Conservation (phyloP, 2,888 invertebrate genomes). For the Acleris cristana region DNA sequence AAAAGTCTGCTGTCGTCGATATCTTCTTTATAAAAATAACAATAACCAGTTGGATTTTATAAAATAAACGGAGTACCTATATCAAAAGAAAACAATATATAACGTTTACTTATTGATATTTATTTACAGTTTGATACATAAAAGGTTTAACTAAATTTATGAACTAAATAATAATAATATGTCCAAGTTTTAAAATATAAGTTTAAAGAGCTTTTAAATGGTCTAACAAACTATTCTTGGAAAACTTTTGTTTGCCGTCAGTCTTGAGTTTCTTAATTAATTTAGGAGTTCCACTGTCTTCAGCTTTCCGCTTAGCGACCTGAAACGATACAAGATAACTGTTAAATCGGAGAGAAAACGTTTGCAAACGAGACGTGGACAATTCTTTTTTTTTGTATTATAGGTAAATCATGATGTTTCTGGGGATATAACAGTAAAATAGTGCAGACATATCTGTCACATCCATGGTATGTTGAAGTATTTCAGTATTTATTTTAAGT, state of each 20-base stretch:
- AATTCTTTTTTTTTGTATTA: too few relatives aligned
- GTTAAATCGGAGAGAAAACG: constrained; percentile 12
- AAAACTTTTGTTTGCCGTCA: constrained; percentile 57
- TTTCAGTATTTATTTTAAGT: too few relatives aligned
- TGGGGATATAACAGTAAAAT: too few relatives aligned
- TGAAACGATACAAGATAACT: constrained; percentile 48
- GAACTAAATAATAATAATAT: neutral
- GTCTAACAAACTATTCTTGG: constrained; percentile 69
- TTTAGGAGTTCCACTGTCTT: constrained; percentile 65
- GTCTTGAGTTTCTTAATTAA: constrained; percentile 78
- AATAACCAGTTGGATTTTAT: too few relatives aligned
- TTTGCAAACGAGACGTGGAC: neutral
- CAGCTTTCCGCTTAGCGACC: constrained; percentile 80
- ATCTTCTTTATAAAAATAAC: too few relatives aligned
- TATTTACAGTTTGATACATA: constrained; percentile 11
- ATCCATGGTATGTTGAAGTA: too few relatives aligned
- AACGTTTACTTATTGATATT: neutral
- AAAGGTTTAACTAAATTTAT: neutral
- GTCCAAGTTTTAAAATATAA: neutral
- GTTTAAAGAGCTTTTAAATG: constrained; percentile 51
- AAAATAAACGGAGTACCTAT: too few relatives aligned
- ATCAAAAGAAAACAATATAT: neutral
- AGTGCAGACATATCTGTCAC: too few relatives aligned
- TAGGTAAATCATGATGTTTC: too few relatives aligned
- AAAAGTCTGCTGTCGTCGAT: too few relatives aligned